phyloP scores from a whole-genome alignment of 2,888 invertebrate genomes.

The Dinocampus coccinellae region DNA sequence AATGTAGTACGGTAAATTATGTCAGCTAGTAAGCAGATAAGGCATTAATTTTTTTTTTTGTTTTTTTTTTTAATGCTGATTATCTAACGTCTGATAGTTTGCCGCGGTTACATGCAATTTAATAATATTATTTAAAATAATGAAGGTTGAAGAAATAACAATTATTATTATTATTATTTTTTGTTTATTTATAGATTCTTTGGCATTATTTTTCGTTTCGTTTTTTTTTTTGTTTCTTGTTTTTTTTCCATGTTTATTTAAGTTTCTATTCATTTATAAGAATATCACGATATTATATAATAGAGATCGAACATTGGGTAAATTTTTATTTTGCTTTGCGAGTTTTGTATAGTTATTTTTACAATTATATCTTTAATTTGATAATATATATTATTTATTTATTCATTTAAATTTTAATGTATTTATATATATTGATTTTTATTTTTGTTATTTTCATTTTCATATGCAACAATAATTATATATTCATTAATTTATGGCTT shows the following conservation, averaged over 20 bases:
- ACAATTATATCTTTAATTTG: background rate
- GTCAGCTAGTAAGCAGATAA: no score
- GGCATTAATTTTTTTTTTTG: no score
- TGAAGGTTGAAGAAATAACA: no score
- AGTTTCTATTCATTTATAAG: slow-evolving; percentile 48
- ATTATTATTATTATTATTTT: no score
- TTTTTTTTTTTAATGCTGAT: no score
- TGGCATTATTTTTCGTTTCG: background rate
- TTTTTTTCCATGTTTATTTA: slow-evolving; percentile 16
- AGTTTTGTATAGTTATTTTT: slow-evolving; percentile 27
- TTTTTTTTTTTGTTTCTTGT: no score
- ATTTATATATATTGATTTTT: slow-evolving; percentile 1
- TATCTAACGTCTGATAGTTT: background rate
- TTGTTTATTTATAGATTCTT: no score
- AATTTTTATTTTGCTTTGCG: slow-evolving; percentile 52
- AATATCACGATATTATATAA: slow-evolving; percentile 61
- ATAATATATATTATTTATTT: slow-evolving; percentile 18
- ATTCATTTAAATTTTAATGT: no score
- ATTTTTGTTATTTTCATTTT: background rate
- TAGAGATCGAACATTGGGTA: slow-evolving; percentile 62
- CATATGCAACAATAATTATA: background rate
- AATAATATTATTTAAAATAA: no score
- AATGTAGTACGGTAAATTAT: no score
- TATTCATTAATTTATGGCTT: background rate
- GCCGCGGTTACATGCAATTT: background rate